Evolutionary conservation across 2,888 invertebrate genomes (phyloP), one percentile per base, ranked within the genome.

Genomic region (Morinoia aosen): DNA sequence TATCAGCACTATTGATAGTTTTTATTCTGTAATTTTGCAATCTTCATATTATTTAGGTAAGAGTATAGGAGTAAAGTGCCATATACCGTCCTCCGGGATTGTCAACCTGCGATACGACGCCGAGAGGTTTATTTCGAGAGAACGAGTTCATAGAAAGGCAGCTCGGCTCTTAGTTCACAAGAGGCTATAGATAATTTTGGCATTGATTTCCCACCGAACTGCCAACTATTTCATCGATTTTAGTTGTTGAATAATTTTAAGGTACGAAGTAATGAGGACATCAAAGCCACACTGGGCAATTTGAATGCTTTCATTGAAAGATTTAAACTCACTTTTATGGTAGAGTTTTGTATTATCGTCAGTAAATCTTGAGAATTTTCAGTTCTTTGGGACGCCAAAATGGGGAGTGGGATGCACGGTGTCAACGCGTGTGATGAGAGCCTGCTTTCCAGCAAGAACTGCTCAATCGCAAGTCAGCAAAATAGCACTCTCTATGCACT

Each of bases 141-240:
- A 25, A 76, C 25, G 76, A 76, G 76, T 33, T 76, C 10, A 0
- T 33, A 61, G 61, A 10, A 33, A 76, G 76, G 33, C 25, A 33
- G 76, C 76, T 76, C 76, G 19, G 19, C 33, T 76, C 76, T 16
- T 33, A 10, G 16, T 10, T 76, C 19, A 76, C 33, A 76, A 91
- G 76, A 95, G 93, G 48, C 93, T 93, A 64, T 76, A 91, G 57
- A 91, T 58, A 91, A 40, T 91, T 91, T 90, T 91, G 95, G 64
- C 56, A 95, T 93, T 93, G 76, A 64, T 91, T 39, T 64, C 91
- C 95, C 95, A 88, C 93, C 93, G 93, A 93, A 33, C 33, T 57
- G 93, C 93, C 93, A 93, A 93, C 57, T 33, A 57, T 16, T 57
- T 57, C 93, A 93, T 48, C 40, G 90, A 40, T 90, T 90, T 90